phyloP scores from a whole-genome alignment of 1,140 invertebrate species.

The Mactra quadrangularis region DNA sequence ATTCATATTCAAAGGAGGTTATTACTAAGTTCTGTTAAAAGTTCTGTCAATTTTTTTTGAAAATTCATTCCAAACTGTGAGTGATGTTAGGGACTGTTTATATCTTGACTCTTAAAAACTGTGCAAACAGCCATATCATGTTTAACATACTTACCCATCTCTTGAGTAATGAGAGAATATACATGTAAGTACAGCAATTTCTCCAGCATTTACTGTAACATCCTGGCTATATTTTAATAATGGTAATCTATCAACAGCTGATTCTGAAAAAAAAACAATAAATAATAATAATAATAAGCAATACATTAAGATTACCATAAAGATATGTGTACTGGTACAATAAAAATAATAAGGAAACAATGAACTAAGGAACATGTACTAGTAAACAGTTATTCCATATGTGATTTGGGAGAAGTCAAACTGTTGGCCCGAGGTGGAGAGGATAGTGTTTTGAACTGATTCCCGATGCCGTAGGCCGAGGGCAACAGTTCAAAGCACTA shows the following conservation, averaged over 20 bases:
- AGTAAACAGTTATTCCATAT: too few species aligned
- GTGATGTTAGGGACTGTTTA: too few species aligned
- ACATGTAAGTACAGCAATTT: conserved; percentile 28
- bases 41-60: not conserved
- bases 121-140: not conserved
- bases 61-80: too few species aligned
- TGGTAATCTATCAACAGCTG: not conserved
- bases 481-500: too few species aligned
- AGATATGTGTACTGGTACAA: not conserved
- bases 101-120: not conserved
- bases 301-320: not conserved
- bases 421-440: not conserved
- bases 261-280: not conserved
- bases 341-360: not conserved
- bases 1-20: too few species aligned
- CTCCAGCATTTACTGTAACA: conserved; percentile 24
- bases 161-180: too few species aligned
- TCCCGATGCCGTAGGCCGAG: too few species aligned
- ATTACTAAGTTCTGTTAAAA: too few species aligned
- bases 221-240: conserved; percentile 36
- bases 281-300: not conserved
- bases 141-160: not conserved
- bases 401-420: not conserved
- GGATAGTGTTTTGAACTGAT: too few species aligned
- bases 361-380: too few species aligned